Conservation (phyloP, 1,140 invertebrate genomes). For the Papilio machaon region DNA sequence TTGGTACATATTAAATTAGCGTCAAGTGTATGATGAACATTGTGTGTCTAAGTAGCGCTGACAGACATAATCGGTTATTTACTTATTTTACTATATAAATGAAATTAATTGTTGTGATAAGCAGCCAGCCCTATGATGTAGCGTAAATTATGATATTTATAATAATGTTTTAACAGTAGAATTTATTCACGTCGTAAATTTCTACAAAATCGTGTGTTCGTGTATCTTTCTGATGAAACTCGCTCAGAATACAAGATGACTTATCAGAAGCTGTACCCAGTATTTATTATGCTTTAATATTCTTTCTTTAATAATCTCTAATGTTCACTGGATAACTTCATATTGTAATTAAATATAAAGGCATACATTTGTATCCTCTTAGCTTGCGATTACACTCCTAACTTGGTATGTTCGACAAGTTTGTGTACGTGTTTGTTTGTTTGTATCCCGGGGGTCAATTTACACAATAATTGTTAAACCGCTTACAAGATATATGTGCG, state of each 20-base stretch:
- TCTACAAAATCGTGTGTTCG: background rate
- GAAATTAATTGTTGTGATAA: background rate
- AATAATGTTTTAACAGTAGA: constrained; percentile 31
- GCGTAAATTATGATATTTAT: constrained; percentile 29
- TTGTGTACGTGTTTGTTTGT: background rate
- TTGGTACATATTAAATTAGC: background rate
- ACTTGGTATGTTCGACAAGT: background rate
- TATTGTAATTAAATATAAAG: too few species aligned
- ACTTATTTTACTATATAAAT: background rate
- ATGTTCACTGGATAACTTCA: too few species aligned
- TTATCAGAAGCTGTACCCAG: background rate
- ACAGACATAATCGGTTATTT: background rate
- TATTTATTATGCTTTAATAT: background rate
- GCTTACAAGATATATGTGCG: constrained; percentile 16
- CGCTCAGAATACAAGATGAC: background rate
- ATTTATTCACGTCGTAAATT: constrained; percentile 31
- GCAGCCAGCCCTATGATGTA: background rate
- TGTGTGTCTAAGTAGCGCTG: too few species aligned
- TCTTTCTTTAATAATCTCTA: background rate
- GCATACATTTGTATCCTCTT: background rate
- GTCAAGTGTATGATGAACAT: background rate
- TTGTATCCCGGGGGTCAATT: background rate
- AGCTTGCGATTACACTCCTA: background rate
- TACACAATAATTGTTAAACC: constrained; percentile 21
- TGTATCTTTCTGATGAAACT: background rate